Conservation (phyloP, 2,113 vertebrate species). For the Probosciger aterrimus region DNA sequence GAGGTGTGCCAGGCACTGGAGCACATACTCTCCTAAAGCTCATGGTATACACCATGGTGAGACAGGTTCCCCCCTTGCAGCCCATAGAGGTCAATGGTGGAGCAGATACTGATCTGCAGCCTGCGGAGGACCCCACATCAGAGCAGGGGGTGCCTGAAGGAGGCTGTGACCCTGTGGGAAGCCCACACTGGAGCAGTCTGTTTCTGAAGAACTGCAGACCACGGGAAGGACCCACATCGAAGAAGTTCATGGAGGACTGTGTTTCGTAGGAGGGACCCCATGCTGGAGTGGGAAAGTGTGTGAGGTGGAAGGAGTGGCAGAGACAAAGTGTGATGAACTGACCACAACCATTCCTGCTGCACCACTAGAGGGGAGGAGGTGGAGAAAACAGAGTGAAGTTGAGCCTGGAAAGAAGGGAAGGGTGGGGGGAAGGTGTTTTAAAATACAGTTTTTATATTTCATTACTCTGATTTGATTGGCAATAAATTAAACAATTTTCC, state of each 20-base stretch:
- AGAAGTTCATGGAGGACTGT: background rate
- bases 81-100: background rate
- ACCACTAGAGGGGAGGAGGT: accelerated
- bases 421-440: background rate
- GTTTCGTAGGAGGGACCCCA: too few relatives aligned
- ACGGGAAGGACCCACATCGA: background rate
- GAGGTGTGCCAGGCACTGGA: background rate
- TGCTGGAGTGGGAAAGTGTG: background rate
- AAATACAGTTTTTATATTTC: background rate
- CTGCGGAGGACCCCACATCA: background rate
- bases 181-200: background rate
- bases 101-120: background rate
- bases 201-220: background rate
- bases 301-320: background rate
- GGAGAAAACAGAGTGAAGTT: background rate
- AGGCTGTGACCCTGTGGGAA: background rate
- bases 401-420: background rate
- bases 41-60: background rate
- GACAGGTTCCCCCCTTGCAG: background rate
- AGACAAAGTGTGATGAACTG: background rate
- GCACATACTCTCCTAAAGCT: background rate
- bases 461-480: background rate
- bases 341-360: background rate
- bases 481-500: background rate
- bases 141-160: background rate